Conservation (phyloP, 1,140 invertebrate species). For the Bombyx mandarina region DNA sequence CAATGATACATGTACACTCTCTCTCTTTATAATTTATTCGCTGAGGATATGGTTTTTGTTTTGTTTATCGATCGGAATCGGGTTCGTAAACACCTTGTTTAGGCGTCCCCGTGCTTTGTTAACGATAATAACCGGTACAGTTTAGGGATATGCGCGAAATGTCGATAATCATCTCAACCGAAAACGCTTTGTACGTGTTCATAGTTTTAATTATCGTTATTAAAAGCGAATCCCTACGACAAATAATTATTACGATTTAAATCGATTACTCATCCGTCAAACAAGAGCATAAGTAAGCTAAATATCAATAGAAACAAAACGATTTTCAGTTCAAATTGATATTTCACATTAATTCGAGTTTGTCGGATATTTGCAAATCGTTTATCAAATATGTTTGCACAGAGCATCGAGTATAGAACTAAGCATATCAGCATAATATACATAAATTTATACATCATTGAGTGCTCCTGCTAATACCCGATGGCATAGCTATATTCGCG, state of each 20-base stretch:
- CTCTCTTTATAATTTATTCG: constrained; percentile 65
- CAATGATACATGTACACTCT: constrained; percentile 8
- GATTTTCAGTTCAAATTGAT: too few species aligned
- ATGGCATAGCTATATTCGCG: constrained; percentile 35
- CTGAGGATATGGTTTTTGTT: constrained; percentile 45
- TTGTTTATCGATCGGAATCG: constrained; percentile 52
- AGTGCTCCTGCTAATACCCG: constrained; percentile 15
- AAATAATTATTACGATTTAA: too few species aligned
- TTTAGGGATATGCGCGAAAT: constrained; percentile 12
- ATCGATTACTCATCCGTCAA: too few species aligned
- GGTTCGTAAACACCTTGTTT: constrained; percentile 66
- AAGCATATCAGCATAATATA: too few species aligned
- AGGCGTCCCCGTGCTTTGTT: constrained; percentile 41
- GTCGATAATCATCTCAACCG: constrained; percentile 11
- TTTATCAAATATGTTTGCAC: too few species aligned
- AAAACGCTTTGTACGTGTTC: neutral
- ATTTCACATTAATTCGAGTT: too few species aligned
- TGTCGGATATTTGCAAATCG: too few species aligned
- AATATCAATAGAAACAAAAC: too few species aligned
- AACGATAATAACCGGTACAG: constrained; percentile 31
- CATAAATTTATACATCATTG: constrained; percentile 4
- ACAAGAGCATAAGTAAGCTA: too few species aligned
- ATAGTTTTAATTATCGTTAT: neutral
- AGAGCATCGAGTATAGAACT: too few species aligned
- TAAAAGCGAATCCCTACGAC: neutral